Conservation (phyloP, 2,113 vertebrate genomes). For the Oreochromis spilurus region DNA sequence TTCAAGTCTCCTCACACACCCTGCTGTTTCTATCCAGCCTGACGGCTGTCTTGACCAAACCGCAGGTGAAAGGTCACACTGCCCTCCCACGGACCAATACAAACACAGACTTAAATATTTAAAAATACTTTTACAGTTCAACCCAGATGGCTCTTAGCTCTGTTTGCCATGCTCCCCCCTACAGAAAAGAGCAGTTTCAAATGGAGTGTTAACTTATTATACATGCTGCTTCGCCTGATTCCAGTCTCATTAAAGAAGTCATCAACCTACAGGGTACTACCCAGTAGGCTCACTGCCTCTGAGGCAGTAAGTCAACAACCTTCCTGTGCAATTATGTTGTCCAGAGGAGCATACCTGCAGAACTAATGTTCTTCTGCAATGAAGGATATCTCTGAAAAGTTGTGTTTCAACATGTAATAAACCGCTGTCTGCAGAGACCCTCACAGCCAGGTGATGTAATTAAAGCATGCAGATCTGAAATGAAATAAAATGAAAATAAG, state of each 20-base stretch:
- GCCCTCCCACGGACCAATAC: neutral
- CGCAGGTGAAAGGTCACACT: slow-evolving; percentile 30
- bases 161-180: neutral
- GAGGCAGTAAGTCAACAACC: neutral
- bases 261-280: neutral
- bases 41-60: neutral
- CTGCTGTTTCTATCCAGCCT: neutral
- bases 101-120: neutral
- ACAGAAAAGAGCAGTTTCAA: neutral
- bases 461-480: neutral
- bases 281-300: neutral
- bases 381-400: neutral
- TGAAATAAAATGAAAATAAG: neutral
- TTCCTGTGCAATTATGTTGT: neutral
- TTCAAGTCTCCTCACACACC: neutral
- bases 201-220: slow-evolving; percentile 1
- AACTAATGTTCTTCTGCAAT: neutral
- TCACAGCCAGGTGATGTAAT: neutral
- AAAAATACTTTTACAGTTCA: neutral
- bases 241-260: slow-evolving; percentile 21
- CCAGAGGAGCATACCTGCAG: neutral
- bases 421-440: neutral
- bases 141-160: neutral
- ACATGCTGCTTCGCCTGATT: slow-evolving; percentile 11
- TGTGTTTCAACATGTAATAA: neutral